Conservation (phyloP, 2,797 vertebrate species). For the Cyclopterus lumpus region DNA sequence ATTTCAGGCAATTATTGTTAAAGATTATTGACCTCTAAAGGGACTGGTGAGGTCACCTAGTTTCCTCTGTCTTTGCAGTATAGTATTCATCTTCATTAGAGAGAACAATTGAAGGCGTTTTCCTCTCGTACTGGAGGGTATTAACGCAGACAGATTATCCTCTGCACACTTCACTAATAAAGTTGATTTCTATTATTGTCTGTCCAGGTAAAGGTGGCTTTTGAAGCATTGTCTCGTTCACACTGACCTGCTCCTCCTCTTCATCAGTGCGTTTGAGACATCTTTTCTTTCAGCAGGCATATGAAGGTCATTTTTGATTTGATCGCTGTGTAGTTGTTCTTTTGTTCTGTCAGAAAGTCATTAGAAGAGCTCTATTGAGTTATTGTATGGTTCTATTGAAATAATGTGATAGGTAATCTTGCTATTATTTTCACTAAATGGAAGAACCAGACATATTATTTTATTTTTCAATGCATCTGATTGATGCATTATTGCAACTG, state of each 20-base stretch:
- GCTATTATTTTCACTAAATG: neutral
- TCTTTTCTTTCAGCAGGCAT: constrained; percentile 4
- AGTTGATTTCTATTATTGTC: constrained; percentile 80
- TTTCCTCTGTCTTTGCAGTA: constrained; percentile 83
- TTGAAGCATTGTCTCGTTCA: constrained; percentile 43
- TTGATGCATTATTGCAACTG: constrained; percentile 9
- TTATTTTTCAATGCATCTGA: constrained; percentile 7
- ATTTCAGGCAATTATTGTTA: constrained; percentile 88
- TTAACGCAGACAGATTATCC: constrained; percentile 83
- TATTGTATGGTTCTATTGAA: neutral
- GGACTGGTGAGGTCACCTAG: constrained; percentile 87
- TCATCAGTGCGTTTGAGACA: constrained; percentile 20
- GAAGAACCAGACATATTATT: neutral
- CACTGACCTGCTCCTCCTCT: constrained; percentile 42
- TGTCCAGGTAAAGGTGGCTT: constrained; percentile 75
- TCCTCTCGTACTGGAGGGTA: constrained; percentile 80
- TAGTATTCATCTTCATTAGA: constrained; percentile 92
- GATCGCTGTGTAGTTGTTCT: neutral
- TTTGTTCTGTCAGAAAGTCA: neutral
- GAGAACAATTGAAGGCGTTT: constrained; percentile 88
- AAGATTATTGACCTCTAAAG: constrained; percentile 90
- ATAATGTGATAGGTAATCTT: constrained; percentile 7
- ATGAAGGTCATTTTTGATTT: constrained; percentile 4
- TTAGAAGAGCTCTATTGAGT: neutral
- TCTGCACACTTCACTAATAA: constrained; percentile 78